These are phyloP conservation scores for Merops nubicus DNA, from an alignment of 2,113 vertebrate species.

Conservation along the genomic window DNA sequence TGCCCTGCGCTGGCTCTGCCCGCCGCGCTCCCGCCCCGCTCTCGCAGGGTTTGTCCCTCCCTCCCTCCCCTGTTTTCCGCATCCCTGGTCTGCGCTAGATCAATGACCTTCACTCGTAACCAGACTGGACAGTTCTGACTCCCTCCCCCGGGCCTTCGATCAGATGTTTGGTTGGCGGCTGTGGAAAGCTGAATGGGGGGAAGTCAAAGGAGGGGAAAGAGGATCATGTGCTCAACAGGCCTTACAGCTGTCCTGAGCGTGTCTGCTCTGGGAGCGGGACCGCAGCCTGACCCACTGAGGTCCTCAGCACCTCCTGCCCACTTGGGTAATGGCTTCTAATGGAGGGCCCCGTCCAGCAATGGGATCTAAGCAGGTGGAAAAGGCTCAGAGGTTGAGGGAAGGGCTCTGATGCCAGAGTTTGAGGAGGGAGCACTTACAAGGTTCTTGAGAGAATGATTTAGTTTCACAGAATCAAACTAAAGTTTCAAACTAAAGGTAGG, in stretches of 20 bases:
- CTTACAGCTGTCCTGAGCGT: not conserved
- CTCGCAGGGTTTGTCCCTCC: slow-evolving; percentile 22
- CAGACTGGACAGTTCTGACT: slow-evolving; percentile 80
- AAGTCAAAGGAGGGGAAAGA: slow-evolving; percentile 22
- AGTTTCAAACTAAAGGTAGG: not conserved
- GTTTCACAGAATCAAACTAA: too few relatives aligned
- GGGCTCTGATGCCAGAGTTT: not conserved
- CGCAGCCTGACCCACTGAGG: not conserved
- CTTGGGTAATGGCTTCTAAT: not conserved
- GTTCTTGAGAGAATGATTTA: not conserved
- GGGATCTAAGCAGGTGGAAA: not conserved
- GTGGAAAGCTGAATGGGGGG: slow-evolving; percentile 29
- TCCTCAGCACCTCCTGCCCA: not conserved
- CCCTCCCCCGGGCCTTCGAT: slow-evolving; percentile 75
- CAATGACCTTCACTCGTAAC: slow-evolving; percentile 80
- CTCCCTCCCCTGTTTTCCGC: slow-evolving; percentile 48
- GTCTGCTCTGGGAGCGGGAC: not conserved
- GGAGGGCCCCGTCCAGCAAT: not conserved
- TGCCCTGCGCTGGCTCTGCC: not conserved
- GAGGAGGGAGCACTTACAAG: not conserved
- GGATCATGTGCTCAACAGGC: not conserved
- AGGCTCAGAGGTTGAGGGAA: not conserved
- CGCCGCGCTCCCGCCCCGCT: not conserved
- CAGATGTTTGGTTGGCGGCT: slow-evolving; percentile 69
- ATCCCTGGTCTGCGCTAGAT: slow-evolving; percentile 74